Evolutionary conservation across 2,797 vertebrate genomes (phyloP), one percentile per base, ranked within the genome.

Genomic region (Cephalopachus bancanus): DNA sequence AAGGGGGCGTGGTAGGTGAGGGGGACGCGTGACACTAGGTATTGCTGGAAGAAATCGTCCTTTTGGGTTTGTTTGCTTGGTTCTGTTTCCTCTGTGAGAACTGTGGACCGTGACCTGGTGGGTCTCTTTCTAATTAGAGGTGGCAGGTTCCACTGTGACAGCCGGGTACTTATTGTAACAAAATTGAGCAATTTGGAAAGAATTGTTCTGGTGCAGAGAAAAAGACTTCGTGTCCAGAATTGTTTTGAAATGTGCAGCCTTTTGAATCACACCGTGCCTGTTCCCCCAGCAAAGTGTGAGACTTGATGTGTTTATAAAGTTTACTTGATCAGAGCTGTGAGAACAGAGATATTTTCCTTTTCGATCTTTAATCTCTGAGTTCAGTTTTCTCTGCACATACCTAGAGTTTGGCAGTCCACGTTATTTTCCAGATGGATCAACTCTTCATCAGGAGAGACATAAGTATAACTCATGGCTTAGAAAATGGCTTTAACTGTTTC

Each of bases 351-450:
- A 24, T 51, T 69, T 76, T 37, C 14, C n/a, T 90, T 95, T 88
- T 49, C 8, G 17, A 19, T 79, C 33, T 95, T 94, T 71, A 71
- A 71, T 81, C 71, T 97, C 26, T 6, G 3, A 79, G 83, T 57
- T 94, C 74, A 33, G 0, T n/a, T 75, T 91, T 76, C 26, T 75
- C 26, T 33, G 9, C 65, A 26, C 8, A 7, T 19, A 49, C 65
- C 55, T 72, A 65, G 76, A 69, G 71, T 64, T 62, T 65, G 92
- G 15, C n/a, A 60, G 53, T 65, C 69, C 10, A 4, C 3, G 0
- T 67, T 88, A 75, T 81, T 86, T 96, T 89, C 62, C 88, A 74
- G 71, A 49, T 84, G 62, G 75, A 85, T 71, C 86, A 84, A 7
- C 24, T 60, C 75, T 78, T 97, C 30, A 5, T 87, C 14, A 55